These are phyloP conservation scores for Zosterops japonicus DNA, from an alignment of 2,113 vertebrate genomes.

Conservation along the genomic window DNA sequence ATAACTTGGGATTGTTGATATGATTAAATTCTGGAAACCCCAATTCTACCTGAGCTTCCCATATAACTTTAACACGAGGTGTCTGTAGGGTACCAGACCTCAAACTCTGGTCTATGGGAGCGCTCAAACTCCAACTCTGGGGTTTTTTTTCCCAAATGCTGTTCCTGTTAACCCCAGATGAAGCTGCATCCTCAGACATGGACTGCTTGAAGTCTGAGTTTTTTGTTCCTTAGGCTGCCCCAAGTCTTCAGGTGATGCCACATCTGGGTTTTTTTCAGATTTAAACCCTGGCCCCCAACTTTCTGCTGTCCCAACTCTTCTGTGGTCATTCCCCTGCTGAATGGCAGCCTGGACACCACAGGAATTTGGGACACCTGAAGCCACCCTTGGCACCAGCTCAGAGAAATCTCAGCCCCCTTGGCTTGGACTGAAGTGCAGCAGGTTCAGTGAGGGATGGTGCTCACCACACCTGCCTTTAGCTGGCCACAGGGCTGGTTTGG, in stretches of 20 bases:
- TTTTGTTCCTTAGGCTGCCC: not conserved
- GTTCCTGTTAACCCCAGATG: not conserved
- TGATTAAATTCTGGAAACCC: not conserved
- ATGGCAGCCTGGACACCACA: not conserved
- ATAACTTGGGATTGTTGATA: not conserved
- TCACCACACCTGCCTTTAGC: not conserved
- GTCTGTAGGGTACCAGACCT: not conserved
- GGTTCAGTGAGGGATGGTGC: not conserved
- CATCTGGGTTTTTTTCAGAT: not conserved
- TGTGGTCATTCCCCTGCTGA: not conserved
- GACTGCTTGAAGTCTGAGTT: not conserved
- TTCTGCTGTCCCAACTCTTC: not conserved
- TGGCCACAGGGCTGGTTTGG: not conserved
- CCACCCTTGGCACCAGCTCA: fast-evolving
- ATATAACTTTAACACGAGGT: fast-evolving
- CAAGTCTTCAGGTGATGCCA: not conserved
- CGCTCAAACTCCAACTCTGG: not conserved
- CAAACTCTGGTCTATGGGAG: not conserved
- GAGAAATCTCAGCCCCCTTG: not conserved
- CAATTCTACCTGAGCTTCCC: not conserved
- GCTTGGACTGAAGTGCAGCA: not conserved
- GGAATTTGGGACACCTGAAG: not conserved
- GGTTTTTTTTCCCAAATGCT: not conserved
- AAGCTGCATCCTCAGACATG: not conserved
- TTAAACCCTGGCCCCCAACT: not conserved